Base-by-base conservation (phyloP, 2,113 vertebrate species). In the Ivindomyrus marchei region DNA sequence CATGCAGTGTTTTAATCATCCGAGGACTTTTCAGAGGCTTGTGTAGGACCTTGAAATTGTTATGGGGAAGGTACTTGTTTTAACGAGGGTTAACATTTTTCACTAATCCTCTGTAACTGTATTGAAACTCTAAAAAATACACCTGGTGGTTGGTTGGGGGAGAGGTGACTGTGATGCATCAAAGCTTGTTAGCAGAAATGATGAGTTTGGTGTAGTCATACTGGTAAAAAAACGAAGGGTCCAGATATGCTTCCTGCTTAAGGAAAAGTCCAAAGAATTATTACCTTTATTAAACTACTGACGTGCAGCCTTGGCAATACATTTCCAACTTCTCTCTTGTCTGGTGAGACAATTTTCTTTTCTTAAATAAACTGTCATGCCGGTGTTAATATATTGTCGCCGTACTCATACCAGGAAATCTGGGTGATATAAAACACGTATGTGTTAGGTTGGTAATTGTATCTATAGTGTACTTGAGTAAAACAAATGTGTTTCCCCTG, bases 361-460 rank as follows among this genome's bases (percentile, higher is more conserved):
- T 98, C 98, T 99, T 99, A 99, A 99, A 99, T 99, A 99, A 99
- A 99, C 98, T 99, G 98, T 99, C 98, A 99, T 97, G 97, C 97
- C 97, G 97, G 97, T 97, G 96, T 97, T 99, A 99, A 99, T 99
- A 98, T 99, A 99, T 99, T 97, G 97, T 97, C 96, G 96, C 96
- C 96, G 97, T 95, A 94, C 95, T 96, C 97, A 96, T 97, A 97
- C 97, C 96, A 94, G 91, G 96, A 97, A 93, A 97, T 97, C 96
- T 97, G 95, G 97, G 97, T 97, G 97, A 98, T 98, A 99, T 99
- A 99, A 99, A 99, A 97, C 98, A 99, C 98, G 98, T 98, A 99
- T 99, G 99, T 98, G 97, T 98, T 98, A 97, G 98, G 98, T 98
- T 98, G 98, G 98, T 99, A 99, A 99, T 99, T 98, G 98, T 99